Evolutionary conservation across 2,113 vertebrate species (phyloP), one percentile per base, ranked within the genome.

Genomic region (Apaloderma vittatum): DNA sequence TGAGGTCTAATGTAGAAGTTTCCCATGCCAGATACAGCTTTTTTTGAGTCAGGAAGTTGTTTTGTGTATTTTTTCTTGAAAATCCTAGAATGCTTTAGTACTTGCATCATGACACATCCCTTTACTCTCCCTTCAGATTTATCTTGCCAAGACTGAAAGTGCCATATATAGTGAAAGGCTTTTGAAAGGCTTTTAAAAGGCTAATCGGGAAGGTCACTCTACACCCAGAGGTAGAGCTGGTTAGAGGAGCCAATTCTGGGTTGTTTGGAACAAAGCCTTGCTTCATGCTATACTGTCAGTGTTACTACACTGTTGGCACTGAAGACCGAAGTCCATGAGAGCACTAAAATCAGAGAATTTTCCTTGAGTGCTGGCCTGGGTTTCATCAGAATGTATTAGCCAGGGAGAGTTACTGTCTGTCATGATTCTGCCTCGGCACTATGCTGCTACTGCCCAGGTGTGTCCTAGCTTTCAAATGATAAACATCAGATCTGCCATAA

Each of bases 21-120:
- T 96, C 96, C 96, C 94, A 96, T 96, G 94, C 85, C 71, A 94
- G 92, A 93, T 88, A 73, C 87, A 86, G 93, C 71, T 96, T 67
- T 94, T 77, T 93, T 90, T 94, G 63, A 92, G 78, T 95, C 96
- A 96, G 96, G 96, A 97, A 97, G 90, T 95, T 95, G 92, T 95
- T 96, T 94, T 97, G 90, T 97, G 93, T 96, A 95, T 96, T 97
- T 97, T 94, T 95, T 83, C 92, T 96, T 96, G 85, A 92, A 97
- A 97, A 92, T 97, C 96, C 94, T 58, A 71, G 93, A 95, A 97
- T 96, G 77, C 81, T 84, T 97, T 95, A 86, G 79, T 91, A 94
- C 76, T 95, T 95, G 90, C 95, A 96, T 96, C 96, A 97, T 96
- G 96, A 93, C 90, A 96, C 95, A 97, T 96, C 95, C 86, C 26